A percentile compares a stretch with the other conserved stretches of the same genome.
Evolutionary conservation across 1,140 invertebrate genomes (phyloP).

Genomic region (Diprion similis): DNA sequence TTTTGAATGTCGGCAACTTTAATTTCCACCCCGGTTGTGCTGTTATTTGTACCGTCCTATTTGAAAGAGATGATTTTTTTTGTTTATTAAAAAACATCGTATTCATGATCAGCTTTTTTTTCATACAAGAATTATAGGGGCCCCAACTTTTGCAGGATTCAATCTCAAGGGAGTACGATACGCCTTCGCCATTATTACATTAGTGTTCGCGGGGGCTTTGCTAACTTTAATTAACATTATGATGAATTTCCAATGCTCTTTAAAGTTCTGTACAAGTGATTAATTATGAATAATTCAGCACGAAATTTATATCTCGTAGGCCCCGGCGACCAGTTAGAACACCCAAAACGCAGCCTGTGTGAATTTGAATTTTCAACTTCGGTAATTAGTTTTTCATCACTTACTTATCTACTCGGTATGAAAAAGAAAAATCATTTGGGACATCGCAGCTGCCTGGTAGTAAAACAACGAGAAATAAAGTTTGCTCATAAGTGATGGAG

Average conservation of each 20-base stretch:
- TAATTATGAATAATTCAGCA: slow-evolving; percentile 8
- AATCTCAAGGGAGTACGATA: slow-evolving; percentile 9
- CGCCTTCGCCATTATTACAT: not conserved
- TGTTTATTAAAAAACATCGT: slow-evolving; percentile 11
- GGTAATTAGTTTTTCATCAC: not conserved
- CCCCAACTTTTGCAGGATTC: slow-evolving; percentile 28
- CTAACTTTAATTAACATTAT: slow-evolving; percentile 4
- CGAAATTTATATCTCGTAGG: not conserved
- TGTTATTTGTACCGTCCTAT: slow-evolving; percentile 81
- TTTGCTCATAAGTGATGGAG: not conserved
- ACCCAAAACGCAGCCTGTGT: not conserved
- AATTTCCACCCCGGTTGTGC: slow-evolving; percentile 75
- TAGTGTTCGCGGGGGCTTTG: not conserved
- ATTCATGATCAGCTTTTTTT: slow-evolving; percentile 11
- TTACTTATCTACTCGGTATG: not conserved
- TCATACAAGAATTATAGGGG: not conserved
- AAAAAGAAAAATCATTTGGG: not conserved
- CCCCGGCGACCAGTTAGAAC: not conserved
- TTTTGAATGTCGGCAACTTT: slow-evolving; percentile 84
- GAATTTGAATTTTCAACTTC: not conserved
- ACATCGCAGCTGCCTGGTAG: not conserved
- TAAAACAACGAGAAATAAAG: not conserved
- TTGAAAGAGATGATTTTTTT: slow-evolving; percentile 19
- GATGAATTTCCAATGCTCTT: not conserved
- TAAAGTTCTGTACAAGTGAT: slow-evolving; percentile 5